Base-by-base conservation (phyloP, 1,140 invertebrate species). In the Polypedilum pembai region DNA sequence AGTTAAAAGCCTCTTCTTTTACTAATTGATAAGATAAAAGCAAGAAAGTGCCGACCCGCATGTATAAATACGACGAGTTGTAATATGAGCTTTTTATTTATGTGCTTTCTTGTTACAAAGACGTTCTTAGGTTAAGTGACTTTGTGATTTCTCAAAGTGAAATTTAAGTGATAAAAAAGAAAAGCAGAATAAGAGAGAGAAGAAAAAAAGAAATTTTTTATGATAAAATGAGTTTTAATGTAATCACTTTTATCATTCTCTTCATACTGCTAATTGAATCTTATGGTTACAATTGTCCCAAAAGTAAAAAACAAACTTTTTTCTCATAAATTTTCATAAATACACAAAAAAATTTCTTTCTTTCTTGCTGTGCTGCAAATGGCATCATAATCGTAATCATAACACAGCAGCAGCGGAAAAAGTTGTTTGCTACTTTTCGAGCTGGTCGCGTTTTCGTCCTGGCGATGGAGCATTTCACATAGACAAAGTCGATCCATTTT, bases 241-340 rank as follows among this genome's bases (percentile, higher is more conserved):
- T 56, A 56, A 56, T 56, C 45, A 56, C n/a, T 56, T 56, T 56
- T 56, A 56, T 56, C 45, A n/a, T n/a, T n/a, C 15, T 15, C 12
- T 56, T 56, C 45, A n/a, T n/a, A n/a, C 45, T 56, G 45, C 45
- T 56, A 56, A 56, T 56, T 56, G 45, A 56, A 56, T 56, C 12
- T 56, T 56, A 56, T 56, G 45, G 45, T 56, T 56, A 56, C 45
- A 56, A 56, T 56, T 56, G 45, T 56, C 45, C 45, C 45, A 56
- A 56, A 56, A 56, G 45, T 56, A 56, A 56, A n/a, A n/a, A 56
- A 56, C 12, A 15, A 56, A 56, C 12, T 56, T 56, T 56, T 56
- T 56, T 56, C 10, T 0, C 45, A 56, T 56, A 56, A 56, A 56
- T 56, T 56, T 56, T 56, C 45, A 56, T 56, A n/a, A 56, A 56